Percentiles rank a stretch among this genome's conserved stretches.
These are phyloP conservation scores for Anarsia innoxiella DNA, from an alignment of 2,888 invertebrate genomes.

Conservation along the genomic window DNA sequence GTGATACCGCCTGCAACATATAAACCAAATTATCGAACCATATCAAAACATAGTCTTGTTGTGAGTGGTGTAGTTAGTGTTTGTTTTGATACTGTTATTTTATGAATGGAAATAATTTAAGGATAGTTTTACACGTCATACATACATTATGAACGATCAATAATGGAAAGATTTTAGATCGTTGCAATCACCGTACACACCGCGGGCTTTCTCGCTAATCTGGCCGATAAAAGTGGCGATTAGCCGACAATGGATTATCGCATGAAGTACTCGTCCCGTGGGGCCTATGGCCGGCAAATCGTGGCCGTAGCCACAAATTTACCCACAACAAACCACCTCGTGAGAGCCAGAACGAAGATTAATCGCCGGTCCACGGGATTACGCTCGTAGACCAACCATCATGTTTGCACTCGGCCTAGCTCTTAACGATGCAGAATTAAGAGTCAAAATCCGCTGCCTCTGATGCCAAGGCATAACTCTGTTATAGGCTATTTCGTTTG, in stretches of 20 bases:
- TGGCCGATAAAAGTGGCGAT: constrained; percentile 54
- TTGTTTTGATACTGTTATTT: no score
- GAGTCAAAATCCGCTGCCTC: constrained; percentile 24
- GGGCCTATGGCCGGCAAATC: constrained; percentile 57
- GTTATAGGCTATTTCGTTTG: no score
- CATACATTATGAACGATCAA: no score
- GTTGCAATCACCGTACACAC: no score
- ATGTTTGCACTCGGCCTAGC: constrained; percentile 25
- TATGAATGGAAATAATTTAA: no score
- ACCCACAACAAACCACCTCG: constrained; percentile 64
- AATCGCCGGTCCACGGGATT: constrained; percentile 57
- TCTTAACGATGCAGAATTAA: constrained; percentile 24
- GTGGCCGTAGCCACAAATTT: constrained; percentile 61
- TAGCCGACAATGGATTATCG: constrained; percentile 62
- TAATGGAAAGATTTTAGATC: no score
- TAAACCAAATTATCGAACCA: constrained; percentile 9
- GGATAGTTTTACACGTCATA: no score
- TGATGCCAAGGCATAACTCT: background rate
- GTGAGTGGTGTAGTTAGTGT: no score
- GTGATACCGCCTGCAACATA: constrained; percentile 10
- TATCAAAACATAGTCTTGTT: no score
- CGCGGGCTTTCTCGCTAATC: constrained; percentile 34
- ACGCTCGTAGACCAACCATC: constrained; percentile 45
- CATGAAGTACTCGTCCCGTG: constrained; percentile 58
- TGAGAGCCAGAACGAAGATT: constrained; percentile 63